Percentiles rank a stretch among this genome's conserved stretches.
Evolutionary conservation across 2,797 vertebrate species (phyloP).

Genomic region (Pseudochromis fuscus): DNA sequence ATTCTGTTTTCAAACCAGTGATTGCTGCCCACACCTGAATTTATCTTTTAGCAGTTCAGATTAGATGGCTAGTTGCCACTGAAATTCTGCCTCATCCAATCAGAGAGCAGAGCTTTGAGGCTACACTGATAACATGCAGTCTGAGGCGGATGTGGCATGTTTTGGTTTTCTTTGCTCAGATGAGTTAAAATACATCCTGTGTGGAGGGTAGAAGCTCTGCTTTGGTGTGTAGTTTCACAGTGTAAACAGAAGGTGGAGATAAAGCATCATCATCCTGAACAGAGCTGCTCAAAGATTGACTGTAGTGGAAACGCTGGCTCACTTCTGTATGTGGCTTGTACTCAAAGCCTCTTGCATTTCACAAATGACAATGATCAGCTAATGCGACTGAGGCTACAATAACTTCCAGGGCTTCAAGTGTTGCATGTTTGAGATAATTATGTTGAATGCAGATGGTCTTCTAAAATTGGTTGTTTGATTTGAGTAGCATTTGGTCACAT

Average conservation of each 20-base stretch:
- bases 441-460: too few relatives aligned
- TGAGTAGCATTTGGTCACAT: too few relatives aligned
- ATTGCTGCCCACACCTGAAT: background rate
- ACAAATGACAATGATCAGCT: background rate
- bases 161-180: background rate
- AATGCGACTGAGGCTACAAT: background rate
- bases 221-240: background rate
- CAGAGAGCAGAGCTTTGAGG: too few relatives aligned
- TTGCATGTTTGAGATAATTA: too few relatives aligned
- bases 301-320: background rate
- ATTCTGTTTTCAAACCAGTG: background rate
- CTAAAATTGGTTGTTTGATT: too few relatives aligned
- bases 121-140: background rate
- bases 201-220: background rate
- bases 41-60: background rate
- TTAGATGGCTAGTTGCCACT: background rate
- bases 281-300: background rate
- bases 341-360: background rate
- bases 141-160: background rate
- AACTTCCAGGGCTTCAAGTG: background rate
- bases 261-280: background rate
- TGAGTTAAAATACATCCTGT: too few relatives aligned
- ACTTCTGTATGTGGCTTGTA: background rate
- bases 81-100: background rate
- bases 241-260: background rate